Evolutionary conservation across 2,888 invertebrate genomes (phyloP).

Genomic region (Leptothorax acervorum): DNA sequence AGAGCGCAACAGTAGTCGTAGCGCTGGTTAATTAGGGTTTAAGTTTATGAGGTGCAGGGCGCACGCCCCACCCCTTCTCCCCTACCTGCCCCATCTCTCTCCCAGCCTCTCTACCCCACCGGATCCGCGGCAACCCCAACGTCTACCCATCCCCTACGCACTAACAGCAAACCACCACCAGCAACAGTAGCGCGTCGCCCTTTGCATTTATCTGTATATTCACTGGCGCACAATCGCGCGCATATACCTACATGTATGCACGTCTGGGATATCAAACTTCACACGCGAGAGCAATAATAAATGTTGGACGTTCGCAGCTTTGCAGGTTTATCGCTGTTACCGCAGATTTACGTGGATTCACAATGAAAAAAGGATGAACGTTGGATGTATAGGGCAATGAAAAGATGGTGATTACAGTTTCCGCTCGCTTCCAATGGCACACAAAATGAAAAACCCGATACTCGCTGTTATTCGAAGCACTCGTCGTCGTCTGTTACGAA

Average conservation of each 20-base stretch:
- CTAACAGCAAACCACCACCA: constrained; percentile 76
- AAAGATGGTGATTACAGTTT: constrained; percentile 70
- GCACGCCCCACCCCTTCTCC: constrained; percentile 79
- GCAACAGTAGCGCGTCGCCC: constrained; percentile 71
- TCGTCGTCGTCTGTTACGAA: constrained; percentile 22
- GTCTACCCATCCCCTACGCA: constrained; percentile 66
- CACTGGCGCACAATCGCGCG: constrained; percentile 58
- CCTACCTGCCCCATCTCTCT: constrained; percentile 64
- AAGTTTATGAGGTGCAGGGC: constrained; percentile 86
- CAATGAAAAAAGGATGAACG: constrained; percentile 70
- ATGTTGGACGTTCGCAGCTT: constrained; percentile 76
- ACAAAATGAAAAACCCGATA: constrained; percentile 61
- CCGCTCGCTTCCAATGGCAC: constrained; percentile 31
- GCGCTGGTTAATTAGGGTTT: constrained; percentile 86
- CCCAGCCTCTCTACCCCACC: constrained; percentile 58
- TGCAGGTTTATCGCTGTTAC: constrained; percentile 76
- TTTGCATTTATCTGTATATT: constrained; percentile 71
- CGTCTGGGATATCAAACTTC: constrained; percentile 80
- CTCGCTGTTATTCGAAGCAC: constrained; percentile 28
- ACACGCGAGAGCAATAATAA: constrained; percentile 80
- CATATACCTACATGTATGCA: constrained; percentile 60
- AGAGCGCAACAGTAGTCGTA: constrained; percentile 85
- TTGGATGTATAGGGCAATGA: constrained; percentile 62
- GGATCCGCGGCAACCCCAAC: constrained; percentile 75
- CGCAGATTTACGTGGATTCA: constrained; percentile 73